Evolutionary conservation across 2,797 vertebrate species (phyloP).

Genomic region (Zenarchopterus dispar): DNA sequence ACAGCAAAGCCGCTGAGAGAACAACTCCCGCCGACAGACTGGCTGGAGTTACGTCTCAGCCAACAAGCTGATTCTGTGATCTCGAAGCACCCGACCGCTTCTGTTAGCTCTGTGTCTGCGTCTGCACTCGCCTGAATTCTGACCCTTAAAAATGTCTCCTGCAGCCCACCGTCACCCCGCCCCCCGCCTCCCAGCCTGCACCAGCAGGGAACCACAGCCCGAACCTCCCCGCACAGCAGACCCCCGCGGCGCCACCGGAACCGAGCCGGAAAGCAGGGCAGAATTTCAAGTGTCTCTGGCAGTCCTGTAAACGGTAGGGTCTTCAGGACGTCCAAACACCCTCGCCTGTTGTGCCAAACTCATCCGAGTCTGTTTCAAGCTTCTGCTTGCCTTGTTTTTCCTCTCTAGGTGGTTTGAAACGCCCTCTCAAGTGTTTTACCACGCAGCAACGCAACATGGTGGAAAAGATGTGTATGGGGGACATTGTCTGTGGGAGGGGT

Average conservation of each 20-base stretch:
- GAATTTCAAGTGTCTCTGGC: constrained; percentile 99
- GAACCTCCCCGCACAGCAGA: constrained; percentile 81
- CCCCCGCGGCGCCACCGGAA: constrained; percentile 80
- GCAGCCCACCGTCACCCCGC: constrained; percentile 86
- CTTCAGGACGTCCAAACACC: no score
- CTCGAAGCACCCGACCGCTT: no score
- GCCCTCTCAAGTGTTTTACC: constrained; percentile 97
- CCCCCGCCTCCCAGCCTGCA: constrained; percentile 80
- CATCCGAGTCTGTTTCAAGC: not conserved
- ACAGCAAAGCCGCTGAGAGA: constrained; percentile 78
- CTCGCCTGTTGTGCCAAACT: not conserved
- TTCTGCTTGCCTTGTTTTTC: not conserved
- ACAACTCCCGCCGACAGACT: constrained; percentile 56
- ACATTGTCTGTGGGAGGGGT: constrained; percentile 96
- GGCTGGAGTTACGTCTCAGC: constrained; percentile 75
- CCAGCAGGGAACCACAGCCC: constrained; percentile 84
- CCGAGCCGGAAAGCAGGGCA: constrained; percentile 93
- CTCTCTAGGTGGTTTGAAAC: constrained; percentile 95
- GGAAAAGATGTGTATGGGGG: constrained; percentile 94
- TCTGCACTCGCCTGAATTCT: not conserved
- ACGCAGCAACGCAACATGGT: constrained; percentile 95
- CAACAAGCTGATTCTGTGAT: constrained; percentile 20
- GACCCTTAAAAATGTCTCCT: constrained; percentile 11
- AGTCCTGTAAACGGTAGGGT: constrained; percentile 94
- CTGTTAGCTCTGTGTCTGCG: no score